phyloP scores from a whole-genome alignment of 1,140 invertebrate genomes.

The Ditylenchus dipsaci region DNA sequence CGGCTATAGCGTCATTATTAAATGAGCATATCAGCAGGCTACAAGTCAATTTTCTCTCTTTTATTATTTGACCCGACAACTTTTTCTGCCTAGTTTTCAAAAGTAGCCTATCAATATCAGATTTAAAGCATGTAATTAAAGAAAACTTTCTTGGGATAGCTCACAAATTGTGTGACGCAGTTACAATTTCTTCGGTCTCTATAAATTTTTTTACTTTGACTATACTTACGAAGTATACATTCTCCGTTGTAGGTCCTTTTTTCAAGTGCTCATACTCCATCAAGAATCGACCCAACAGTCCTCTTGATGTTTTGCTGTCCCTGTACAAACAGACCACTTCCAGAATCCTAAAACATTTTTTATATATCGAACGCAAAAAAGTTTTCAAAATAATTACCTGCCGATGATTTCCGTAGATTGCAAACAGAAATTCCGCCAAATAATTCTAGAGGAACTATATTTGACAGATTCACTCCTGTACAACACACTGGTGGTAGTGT shows the following conservation, averaged over 20 bases:
- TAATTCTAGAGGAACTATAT: constrained; percentile 29
- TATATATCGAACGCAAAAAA: constrained; percentile 12
- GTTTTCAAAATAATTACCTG: constrained; percentile 9
- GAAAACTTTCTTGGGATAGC: no score
- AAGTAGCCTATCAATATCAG: no score
- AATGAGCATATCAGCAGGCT: no score
- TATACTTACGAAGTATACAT: constrained; percentile 42
- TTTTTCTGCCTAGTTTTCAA: no score
- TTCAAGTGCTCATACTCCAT: constrained; percentile 35
- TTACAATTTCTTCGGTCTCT: no score
- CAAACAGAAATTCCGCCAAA: constrained; percentile 41
- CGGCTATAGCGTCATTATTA: no score
- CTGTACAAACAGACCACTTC: constrained; percentile 41
- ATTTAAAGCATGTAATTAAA: no score
- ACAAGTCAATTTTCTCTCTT: no score
- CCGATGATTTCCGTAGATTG: constrained; percentile 42
- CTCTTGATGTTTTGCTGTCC: constrained; percentile 31
- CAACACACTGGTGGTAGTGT: constrained; percentile 18
- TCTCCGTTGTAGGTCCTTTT: constrained; percentile 25
- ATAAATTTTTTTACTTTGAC: background rate
- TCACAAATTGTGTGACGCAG: no score
- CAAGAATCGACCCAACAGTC: constrained; percentile 26
- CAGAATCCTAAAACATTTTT: constrained; percentile 25
- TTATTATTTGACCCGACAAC: no score
- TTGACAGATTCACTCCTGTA: constrained; percentile 48